phyloP scores from a whole-genome alignment of 30 jellyfish, hydroid and myxozoan genomes.

The Haliclystus octoradiatus region DNA sequence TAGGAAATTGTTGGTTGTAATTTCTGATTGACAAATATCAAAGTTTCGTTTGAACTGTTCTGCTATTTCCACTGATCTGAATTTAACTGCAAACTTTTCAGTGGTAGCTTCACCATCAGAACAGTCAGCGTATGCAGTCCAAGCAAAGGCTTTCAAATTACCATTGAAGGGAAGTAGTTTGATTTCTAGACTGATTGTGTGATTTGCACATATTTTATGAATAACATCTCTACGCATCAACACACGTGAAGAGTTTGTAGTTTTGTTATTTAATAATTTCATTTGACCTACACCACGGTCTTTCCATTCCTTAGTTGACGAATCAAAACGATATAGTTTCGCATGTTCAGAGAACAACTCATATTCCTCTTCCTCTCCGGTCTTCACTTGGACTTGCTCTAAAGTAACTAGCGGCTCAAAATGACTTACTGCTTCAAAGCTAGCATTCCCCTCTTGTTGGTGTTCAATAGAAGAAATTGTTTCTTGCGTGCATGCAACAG shows the following conservation, averaged over 20 bases:
- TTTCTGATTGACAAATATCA: conserved; percentile 1
- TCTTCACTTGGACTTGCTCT: conserved; percentile 33
- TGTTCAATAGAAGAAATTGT: conserved; percentile 5
- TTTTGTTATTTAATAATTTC: conserved; percentile 22
- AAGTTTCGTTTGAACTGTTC: conserved; percentile 20
- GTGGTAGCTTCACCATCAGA: background rate
- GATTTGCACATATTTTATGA: conserved; percentile 52
- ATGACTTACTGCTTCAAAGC: conserved; percentile 7
- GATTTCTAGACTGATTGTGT: conserved; percentile 25
- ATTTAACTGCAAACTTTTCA: background rate
- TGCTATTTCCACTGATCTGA: background rate
- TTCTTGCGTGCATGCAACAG: conserved; percentile 24
- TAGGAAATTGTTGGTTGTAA: too few relatives aligned
- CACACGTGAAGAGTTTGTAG: conserved; percentile 6
- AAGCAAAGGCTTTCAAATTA: background rate
- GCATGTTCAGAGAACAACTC: conserved; percentile 28
- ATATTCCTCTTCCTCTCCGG: conserved; percentile 57
- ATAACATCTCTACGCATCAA: conserved; percentile 61
- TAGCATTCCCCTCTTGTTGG: conserved; percentile 1
- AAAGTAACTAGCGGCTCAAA: conserved; percentile 66
- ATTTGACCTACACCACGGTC: conserved; percentile 58
- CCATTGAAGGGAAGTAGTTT: conserved; percentile 34
- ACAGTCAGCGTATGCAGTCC: background rate
- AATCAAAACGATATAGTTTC: conserved; percentile 43
- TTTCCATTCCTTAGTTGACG: conserved; percentile 36